These are phyloP conservation scores for Daubentonia madagascariensis DNA, from an alignment of 2,113 vertebrate species.

Conservation along the genomic window DNA sequence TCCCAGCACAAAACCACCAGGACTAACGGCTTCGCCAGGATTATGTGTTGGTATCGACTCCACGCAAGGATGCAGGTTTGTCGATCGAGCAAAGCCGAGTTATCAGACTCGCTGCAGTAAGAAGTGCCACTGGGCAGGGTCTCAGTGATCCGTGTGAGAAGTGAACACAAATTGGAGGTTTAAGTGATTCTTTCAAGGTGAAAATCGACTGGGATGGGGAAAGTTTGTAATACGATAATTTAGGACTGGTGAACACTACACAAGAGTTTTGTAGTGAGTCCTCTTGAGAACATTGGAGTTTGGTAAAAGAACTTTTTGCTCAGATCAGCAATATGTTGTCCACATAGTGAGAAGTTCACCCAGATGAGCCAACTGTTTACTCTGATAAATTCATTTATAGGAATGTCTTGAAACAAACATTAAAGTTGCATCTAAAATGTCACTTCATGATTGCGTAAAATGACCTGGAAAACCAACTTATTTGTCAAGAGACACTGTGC, in stretches of 20 bases:
- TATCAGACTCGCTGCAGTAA: too few relatives aligned
- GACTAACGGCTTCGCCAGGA: accelerated
- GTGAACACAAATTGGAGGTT: accelerated
- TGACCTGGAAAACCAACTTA: neutral
- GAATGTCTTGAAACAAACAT: neutral
- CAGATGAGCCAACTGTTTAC: neutral
- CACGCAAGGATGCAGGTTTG: accelerated
- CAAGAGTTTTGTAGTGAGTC: neutral
- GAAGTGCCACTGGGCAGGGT: accelerated
- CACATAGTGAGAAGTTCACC: neutral
- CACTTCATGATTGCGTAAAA: neutral
- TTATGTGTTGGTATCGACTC: accelerated
- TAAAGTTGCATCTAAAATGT: neutral
- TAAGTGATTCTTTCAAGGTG: neutral
- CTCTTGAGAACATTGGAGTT: neutral
- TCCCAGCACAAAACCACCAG: accelerated
- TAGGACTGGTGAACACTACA: accelerated
- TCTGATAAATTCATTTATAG: neutral
- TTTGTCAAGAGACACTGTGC: neutral
- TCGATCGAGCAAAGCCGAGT: neutral
- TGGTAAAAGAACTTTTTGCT: neutral
- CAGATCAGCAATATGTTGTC: accelerated
- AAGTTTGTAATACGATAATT: accelerated
- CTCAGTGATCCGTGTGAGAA: neutral
- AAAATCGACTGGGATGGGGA: neutral